phyloP scores from a whole-genome alignment of 2,888 invertebrate species.

The Drosophila paramelanica region DNA sequence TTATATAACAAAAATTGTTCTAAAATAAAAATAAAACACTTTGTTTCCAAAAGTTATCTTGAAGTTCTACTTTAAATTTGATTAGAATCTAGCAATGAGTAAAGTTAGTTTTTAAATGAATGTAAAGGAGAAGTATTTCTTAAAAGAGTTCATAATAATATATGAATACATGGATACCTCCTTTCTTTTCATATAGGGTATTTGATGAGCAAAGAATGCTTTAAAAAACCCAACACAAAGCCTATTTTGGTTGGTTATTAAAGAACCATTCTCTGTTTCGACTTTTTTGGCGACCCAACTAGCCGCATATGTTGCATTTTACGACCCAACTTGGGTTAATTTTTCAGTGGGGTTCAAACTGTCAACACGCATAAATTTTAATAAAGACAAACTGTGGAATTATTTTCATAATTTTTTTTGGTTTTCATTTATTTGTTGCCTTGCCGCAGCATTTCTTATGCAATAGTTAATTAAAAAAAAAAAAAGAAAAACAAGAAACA shows the following conservation, averaged over 20 bases:
- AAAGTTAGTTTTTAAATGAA: no score
- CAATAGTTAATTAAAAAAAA: conserved; percentile 75
- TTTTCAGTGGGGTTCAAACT: conserved; percentile 71
- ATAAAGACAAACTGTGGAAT: conserved; percentile 57
- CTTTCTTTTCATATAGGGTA: conserved; percentile 11
- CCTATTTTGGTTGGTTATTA: conserved; percentile 5
- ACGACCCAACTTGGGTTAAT: conserved; percentile 72
- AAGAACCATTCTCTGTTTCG: conserved; percentile 18
- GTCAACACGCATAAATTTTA: conserved; percentile 74
- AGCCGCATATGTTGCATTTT: conserved; percentile 66
- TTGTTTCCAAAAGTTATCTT: no score
- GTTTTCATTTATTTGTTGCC: conserved; percentile 13
- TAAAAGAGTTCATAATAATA: no score
- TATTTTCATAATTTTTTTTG: conserved; percentile 68
- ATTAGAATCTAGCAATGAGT: no score
- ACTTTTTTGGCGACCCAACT: conserved; percentile 40
- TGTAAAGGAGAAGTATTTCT: no score
- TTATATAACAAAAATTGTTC: background rate
- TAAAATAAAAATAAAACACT: background rate
- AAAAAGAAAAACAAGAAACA: conserved; percentile 66
- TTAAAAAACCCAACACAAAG: background rate
- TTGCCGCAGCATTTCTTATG: conserved; percentile 48
- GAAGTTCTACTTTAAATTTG: no score
- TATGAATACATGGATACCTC: no score
- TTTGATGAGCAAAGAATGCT: background rate